Percentiles rank a stretch among this genome's conserved stretches.
Evolutionary conservation across 2,797 vertebrate genomes (phyloP).

Genomic region (Danio kyathit): DNA sequence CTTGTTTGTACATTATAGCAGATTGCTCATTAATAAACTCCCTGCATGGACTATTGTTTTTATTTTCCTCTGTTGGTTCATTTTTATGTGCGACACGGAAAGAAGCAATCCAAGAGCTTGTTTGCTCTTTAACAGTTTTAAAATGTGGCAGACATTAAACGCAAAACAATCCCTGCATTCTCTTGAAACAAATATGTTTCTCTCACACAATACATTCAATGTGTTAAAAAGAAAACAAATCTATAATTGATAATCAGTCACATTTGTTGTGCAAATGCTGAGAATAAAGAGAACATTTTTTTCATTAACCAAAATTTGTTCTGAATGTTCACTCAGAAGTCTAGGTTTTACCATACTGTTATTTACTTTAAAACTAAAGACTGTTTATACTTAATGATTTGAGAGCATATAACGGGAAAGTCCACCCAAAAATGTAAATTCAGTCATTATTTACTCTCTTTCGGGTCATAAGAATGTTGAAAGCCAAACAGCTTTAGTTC

Average conservation of each 20-base stretch:
- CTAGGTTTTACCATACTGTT: not conserved
- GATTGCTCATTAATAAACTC: slow-evolving; percentile 83
- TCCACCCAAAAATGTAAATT: too few relatives aligned
- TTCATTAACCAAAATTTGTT: not conserved
- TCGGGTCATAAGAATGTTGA: too few relatives aligned
- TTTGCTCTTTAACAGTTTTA: not conserved
- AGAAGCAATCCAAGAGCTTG: not conserved
- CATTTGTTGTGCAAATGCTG: slow-evolving; percentile 26
- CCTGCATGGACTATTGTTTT: slow-evolving; percentile 79
- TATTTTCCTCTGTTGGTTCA: slow-evolving; percentile 46
- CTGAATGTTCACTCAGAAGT: not conserved
- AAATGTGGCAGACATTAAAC: not conserved
- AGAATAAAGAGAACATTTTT: not conserved
- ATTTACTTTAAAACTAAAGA: not conserved
- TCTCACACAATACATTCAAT: not conserved
- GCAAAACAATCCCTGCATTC: not conserved
- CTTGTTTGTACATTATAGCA: slow-evolving; percentile 78
- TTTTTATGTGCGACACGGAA: not conserved
- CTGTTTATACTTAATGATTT: too few relatives aligned
- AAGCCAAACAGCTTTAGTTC: too few relatives aligned
- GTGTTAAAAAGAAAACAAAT: not conserved
- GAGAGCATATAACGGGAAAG: too few relatives aligned
- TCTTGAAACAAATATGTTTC: not conserved
- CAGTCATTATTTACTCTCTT: too few relatives aligned
- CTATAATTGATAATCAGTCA: slow-evolving; percentile 1